Evolutionary conservation across 2,888 invertebrate genomes (phyloP), one percentile per base, ranked within the genome.

Genomic region (Plebejus argus): DNA sequence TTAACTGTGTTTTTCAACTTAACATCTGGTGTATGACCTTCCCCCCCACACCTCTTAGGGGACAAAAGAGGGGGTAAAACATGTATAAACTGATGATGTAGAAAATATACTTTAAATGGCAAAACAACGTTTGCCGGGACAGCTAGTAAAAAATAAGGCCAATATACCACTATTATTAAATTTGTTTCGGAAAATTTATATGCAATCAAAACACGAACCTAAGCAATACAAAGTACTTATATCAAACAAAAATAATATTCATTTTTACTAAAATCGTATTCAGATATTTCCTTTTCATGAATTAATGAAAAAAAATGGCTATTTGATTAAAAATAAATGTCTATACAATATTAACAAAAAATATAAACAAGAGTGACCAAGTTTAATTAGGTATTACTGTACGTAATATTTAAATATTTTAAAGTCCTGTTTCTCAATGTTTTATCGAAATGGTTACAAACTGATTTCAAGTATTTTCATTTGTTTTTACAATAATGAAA

Each of bases 301-400:
- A 66, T 28, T 3, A 3, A 61, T 56, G n/a, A 56, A 18, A 56
- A 4, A 61, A 20, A 10, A 61, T 61, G 6, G 23, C 0, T 23
- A 1, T 20, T 61, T 61, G 7, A 61, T 58, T n/a, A 12, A 20
- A 8, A 20, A 61, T 84, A 83, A 82, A 82, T 6, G 1, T 56
- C 18, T 56, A 18, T 56, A 56, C 56, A 56, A n/a, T 56, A n/a
- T 56, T 6, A 3, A n/a, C 3, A 12, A 7, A n/a, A 56, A 56
- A 56, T 8, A 45, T 3, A 45, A 15, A 49, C 12, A 49, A 49
- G 15, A 49, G 49, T 49, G 15, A 15, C 15, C 8, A 39, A 39
- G 10, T 39, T 39, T 39, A 39, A 8, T 28, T 28, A 39, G 10
- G 8, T 39, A 39, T 1, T 8, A 39, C 7, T 35, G 7, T 7